Base-by-base conservation (phyloP, 2,888 invertebrate species). In the Fragum sueziense region DNA sequence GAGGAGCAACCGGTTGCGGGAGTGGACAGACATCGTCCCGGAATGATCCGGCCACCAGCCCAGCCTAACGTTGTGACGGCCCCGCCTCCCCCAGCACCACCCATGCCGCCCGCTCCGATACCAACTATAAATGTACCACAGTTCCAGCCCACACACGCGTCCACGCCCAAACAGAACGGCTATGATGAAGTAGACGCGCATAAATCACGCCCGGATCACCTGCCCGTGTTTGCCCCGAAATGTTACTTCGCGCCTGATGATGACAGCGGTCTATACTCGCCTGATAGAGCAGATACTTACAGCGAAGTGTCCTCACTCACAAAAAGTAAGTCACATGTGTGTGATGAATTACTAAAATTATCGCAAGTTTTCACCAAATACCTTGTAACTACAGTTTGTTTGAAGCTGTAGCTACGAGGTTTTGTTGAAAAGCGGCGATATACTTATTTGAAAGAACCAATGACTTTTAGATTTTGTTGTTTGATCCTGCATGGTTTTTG, bases 211-310 rank as follows among this genome's bases (percentile, higher is more conserved):
- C 85, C 82, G 14, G 75, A 78, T 51, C 82, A 85, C 51, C 78
- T 87, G 59, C 88, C 86, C 11, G 85, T 90, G 17, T 91, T 90
- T 79, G 89, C 85, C 14, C 90, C 90, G 14, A 78, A 68, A 76
- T 80, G 80, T 2, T 59, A 73, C 61, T 83, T 83, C 54, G 65
- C 77, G 1, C 70, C 75, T 6, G 83, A 75, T 9, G 80, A 78
- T 0, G 83, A 80, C 51, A 79, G 79, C 34, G 77, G 74, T 14
- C 52, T 75, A 11, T 41, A 72, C 37, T 82, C 82, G 2, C 82
- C 82, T 22, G 77, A 76, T 29, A 54, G 76, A 47, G 41, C 34
- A 2, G 81, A 81, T 51, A 34, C 25, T 22, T n/a, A 54, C 33
- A 81, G 81, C 34, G 81, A 81, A 33, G 72, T 81, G 34, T 80